Percentiles rank a stretch among this genome's conserved stretches.
Evolutionary conservation across 2,888 invertebrate species (phyloP).

Genomic region (Drosophila yooni): DNA sequence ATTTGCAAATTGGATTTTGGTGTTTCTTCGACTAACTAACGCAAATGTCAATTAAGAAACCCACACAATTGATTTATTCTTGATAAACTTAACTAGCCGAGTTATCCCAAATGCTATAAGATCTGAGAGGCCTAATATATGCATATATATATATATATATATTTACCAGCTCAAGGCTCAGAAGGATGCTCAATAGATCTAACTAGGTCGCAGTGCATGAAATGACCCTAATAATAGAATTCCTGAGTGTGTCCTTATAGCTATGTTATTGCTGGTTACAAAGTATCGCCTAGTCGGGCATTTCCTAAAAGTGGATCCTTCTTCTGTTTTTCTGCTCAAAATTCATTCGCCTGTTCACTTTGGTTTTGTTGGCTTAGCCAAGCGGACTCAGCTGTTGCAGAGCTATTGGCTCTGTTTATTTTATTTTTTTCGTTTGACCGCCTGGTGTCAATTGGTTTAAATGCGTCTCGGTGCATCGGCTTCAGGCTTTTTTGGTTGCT

Average conservation of each 20-base stretch:
- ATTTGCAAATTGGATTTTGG: not conserved
- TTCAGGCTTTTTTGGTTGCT: slow-evolving; percentile 33
- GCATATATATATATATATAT: not conserved
- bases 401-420: slow-evolving; percentile 69
- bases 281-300: not conserved
- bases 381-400: slow-evolving; percentile 70
- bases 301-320: slow-evolving; percentile 1
- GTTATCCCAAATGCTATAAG: not conserved
- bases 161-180: not conserved
- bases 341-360: slow-evolving; percentile 66
- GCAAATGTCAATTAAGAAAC: not conserved
- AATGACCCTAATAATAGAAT: not conserved
- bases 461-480: slow-evolving; percentile 57
- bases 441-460: slow-evolving; percentile 78
- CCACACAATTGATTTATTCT: not conserved
- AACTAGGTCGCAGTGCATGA: not conserved
- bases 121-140: not conserved
- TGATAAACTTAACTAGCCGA: not conserved
- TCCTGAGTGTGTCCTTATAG: not conserved
- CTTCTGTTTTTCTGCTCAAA: slow-evolving; percentile 50
- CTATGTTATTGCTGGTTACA: not conserved
- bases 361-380: slow-evolving; percentile 53
- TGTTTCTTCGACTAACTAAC: not conserved
- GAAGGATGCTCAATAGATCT: not conserved
- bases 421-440: slow-evolving; percentile 51